Evolutionary conservation across 2,888 invertebrate species (phyloP).

Genomic region (Agonopterix heracliana): DNA sequence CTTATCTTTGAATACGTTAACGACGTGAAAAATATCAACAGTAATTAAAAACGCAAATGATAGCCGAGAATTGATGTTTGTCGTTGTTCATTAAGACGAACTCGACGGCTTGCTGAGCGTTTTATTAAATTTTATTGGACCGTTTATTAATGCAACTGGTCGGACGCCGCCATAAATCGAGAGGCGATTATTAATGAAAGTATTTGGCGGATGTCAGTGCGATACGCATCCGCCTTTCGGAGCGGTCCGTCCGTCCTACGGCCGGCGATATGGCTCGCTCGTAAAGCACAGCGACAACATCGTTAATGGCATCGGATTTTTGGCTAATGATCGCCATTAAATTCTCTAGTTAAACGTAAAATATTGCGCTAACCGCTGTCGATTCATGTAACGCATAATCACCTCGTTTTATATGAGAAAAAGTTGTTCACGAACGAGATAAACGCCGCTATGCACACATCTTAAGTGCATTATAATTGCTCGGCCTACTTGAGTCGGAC

Average conservation of each 20-base stretch:
- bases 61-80: conserved; percentile 52
- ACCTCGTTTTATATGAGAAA: conserved; percentile 32
- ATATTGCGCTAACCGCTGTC: conserved; percentile 27
- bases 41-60: conserved; percentile 68
- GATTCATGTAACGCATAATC: conserved; percentile 28
- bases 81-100: conserved; percentile 53
- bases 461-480: conserved; percentile 54
- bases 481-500: conserved; percentile 30
- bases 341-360: conserved; percentile 27
- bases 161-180: conserved; percentile 35
- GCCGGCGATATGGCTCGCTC: conserved; percentile 9
- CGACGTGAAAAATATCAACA: conserved; percentile 69
- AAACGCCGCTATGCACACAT: conserved; percentile 30
- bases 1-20: conserved; percentile 59
- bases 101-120: conserved; percentile 42
- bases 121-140: conserved; percentile 60
- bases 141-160: conserved; percentile 31
- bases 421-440: conserved; percentile 29
- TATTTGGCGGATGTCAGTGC: conserved; percentile 28
- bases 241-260: conserved; percentile 4
- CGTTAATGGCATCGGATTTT: conserved; percentile 40
- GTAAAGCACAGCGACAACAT: conserved; percentile 28
- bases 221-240: conserved; percentile 13
- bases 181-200: conserved; percentile 35
- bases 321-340: conserved; percentile 30